Conservation (phyloP, 2,113 vertebrate species). For the Zapornia atra region DNA sequence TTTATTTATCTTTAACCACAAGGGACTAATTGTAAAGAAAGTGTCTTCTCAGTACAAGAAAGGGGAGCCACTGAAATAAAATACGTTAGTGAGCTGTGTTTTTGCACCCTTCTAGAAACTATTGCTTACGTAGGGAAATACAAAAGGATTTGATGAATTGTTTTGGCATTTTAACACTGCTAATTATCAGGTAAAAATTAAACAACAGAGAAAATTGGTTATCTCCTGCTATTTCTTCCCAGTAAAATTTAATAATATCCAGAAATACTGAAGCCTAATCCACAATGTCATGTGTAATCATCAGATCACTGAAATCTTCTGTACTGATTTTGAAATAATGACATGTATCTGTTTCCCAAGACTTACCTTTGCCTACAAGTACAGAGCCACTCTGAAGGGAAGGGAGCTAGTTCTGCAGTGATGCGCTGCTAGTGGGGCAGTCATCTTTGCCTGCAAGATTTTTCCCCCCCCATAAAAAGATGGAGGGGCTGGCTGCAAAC, state of each 20-base stretch:
- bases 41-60: background rate
- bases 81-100: background rate
- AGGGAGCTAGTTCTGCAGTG: background rate
- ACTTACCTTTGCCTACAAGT: background rate
- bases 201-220: background rate
- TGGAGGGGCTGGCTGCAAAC: background rate
- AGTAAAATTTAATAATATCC: background rate
- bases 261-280: background rate
- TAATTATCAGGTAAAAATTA: background rate
- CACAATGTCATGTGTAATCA: accelerated
- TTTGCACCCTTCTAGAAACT: background rate
- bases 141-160: background rate
- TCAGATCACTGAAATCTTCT: accelerated
- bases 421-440: background rate
- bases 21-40: background rate
- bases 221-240: background rate
- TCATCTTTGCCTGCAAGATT: background rate
- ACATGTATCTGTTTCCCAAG: background rate
- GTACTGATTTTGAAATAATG: background rate
- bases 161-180: background rate
- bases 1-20: background rate
- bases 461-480: background rate
- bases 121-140: background rate
- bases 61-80: background rate
- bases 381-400: background rate